Base-by-base conservation (phyloP, 2,113 vertebrate genomes). In the Calyptommatus sinebrachiatus region DNA sequence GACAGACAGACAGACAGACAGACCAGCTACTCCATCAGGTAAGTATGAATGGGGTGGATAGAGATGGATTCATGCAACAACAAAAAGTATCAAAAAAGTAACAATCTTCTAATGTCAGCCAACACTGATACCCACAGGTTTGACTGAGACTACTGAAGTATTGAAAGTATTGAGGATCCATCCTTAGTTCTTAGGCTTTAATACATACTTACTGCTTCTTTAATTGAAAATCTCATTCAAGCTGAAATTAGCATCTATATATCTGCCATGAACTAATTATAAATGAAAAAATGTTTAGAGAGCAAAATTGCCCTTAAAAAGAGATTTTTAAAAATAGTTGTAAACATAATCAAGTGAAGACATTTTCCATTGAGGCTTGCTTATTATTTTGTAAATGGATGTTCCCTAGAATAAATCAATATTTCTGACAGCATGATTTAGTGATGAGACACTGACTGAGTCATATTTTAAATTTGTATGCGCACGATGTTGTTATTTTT, bases 351-450 rank as follows among this genome's bases (percentile, higher is more conserved):
- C 28, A 73, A 46, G 60, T 31, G 70, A 45, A 26, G 61, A 35
- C 31, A 29, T 73, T 72, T 79, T 71, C 41, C 28, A 65, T 45
- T 16, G 50, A 31, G 60, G 20, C 21, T 61, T 65, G 57, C 71
- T 79, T 62, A 5, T 63, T 65, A 50, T 14, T 65, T 72, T 72
- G 65, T 72, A 63, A 79, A 50, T 16, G 22, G 65, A 72, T 72
- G 21, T 50, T 22, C 2, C 28, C 45, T 41, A 48, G 28, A 50
- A 24, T 31, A 79, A 72, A 79, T 72, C 69, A 63, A 28, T 72
- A 63, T 72, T 79, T 72, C 78, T 79, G 69, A 26, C 71, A 73
- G 70, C 45, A 72, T 65, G 45, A 73, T 73, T 79, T 65, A 79
- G 72, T 73, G 45, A 79, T 65, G 70, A 50, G 78, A 71, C 46